Evolutionary conservation across 2,113 vertebrate genomes (phyloP).

Genomic region (Poecile atricapillus): DNA sequence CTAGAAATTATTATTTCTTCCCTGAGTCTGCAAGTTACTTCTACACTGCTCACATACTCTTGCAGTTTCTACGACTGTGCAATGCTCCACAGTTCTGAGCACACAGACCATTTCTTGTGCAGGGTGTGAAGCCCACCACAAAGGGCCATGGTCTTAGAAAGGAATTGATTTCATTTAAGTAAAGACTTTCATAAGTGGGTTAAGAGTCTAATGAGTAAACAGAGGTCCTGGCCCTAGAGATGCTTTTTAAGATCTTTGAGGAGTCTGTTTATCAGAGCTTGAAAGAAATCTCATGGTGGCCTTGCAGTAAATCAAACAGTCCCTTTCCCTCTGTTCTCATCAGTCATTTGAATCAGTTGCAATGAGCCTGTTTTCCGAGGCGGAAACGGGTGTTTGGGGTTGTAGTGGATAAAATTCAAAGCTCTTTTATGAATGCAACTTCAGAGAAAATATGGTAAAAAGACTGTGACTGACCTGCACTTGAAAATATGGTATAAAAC

Average conservation of each 20-base stretch:
- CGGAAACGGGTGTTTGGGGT: conserved; percentile 7
- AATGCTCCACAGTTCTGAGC: not conserved
- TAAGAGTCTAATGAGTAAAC: conserved; percentile 52
- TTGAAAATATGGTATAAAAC: not conserved
- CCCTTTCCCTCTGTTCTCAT: conserved; percentile 32
- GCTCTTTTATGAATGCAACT: not conserved
- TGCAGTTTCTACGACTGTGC: not conserved
- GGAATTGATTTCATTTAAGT: conserved; percentile 57
- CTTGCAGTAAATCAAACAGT: conserved; percentile 53
- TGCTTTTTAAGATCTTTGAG: conserved; percentile 36
- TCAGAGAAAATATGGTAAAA: not conserved
- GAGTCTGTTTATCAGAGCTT: conserved; percentile 33
- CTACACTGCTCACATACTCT: not conserved
- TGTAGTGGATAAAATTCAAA: not conserved
- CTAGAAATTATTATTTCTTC: not conserved
- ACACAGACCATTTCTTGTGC: not conserved
- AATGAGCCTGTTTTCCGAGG: conserved; percentile 45
- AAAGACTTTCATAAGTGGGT: conserved; percentile 38
- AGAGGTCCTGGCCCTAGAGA: conserved; percentile 15
- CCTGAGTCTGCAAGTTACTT: not conserved
- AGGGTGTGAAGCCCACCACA: not conserved
- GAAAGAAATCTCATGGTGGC: conserved; percentile 48
- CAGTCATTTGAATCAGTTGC: conserved; percentile 57
- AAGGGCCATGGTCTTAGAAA: not conserved
- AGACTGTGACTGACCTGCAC: not conserved